These are phyloP conservation scores for Parapristionchus giblindavisi DNA, from an alignment of 2,888 invertebrate species.

Conservation along the genomic window DNA sequence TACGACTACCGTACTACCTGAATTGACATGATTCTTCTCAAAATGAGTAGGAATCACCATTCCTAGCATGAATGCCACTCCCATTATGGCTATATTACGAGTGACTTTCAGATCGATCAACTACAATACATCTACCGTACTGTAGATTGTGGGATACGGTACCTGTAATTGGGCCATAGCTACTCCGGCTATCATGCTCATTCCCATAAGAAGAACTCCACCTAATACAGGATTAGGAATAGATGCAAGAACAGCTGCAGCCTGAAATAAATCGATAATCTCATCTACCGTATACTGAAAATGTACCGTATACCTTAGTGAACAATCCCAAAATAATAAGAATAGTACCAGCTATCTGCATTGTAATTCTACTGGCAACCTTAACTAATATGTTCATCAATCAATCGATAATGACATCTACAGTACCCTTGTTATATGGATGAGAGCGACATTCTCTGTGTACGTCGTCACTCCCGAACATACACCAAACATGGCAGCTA, in stretches of 20 bases:
- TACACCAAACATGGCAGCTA: conserved; percentile 58
- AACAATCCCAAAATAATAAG: conserved; percentile 58
- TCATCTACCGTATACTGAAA: too few species aligned
- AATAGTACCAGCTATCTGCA: conserved; percentile 62
- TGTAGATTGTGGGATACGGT: not conserved
- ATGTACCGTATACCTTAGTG: conserved; percentile 45
- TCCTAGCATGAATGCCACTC: conserved; percentile 55
- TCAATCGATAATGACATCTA: not conserved
- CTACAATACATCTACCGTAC: not conserved
- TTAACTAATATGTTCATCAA: conserved; percentile 13
- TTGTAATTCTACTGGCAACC: conserved; percentile 62
- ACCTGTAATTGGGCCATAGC: conserved; percentile 61
- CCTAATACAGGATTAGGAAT: conserved; percentile 64
- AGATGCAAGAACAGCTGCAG: conserved; percentile 61
- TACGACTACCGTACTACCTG: conserved; percentile 31
- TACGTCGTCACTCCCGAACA: conserved; percentile 65
- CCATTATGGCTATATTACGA: conserved; percentile 59
- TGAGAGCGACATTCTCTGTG: conserved; percentile 61
- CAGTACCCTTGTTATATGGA: conserved; percentile 55
- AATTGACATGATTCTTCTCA: conserved; percentile 47
- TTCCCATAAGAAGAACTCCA: conserved; percentile 61
- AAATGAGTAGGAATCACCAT: conserved; percentile 53
- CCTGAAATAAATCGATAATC: conserved; percentile 44
- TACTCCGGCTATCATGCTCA: conserved; percentile 65
- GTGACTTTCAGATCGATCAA: conserved; percentile 49